Evolutionary conservation across 1,140 invertebrate genomes (phyloP).

Genomic region (Paralvinella palmiformis): DNA sequence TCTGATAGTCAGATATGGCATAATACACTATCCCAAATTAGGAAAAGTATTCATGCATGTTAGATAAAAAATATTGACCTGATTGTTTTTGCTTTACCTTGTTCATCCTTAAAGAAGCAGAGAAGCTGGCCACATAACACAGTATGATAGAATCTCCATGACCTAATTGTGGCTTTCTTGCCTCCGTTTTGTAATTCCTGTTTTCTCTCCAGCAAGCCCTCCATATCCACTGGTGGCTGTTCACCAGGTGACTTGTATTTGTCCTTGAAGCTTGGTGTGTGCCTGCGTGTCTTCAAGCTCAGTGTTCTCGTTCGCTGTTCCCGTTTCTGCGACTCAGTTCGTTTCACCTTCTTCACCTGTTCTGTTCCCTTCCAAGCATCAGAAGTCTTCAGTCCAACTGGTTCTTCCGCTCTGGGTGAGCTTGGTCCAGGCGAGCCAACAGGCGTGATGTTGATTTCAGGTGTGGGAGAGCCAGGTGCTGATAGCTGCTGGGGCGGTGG

Average conservation of each 20-base stretch:
- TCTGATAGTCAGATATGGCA: too few species aligned
- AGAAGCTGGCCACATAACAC: slow-evolving; percentile 92
- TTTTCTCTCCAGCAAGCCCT: slow-evolving; percentile 87
- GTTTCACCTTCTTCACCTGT: slow-evolving; percentile 15
- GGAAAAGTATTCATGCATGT: too few species aligned
- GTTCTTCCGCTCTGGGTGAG: slow-evolving; percentile 4
- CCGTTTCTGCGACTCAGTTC: slow-evolving; percentile 50
- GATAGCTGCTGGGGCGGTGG: slow-evolving; percentile 13
- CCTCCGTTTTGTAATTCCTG: slow-evolving; percentile 89
- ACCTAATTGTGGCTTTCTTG: slow-evolving; percentile 86
- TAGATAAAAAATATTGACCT: too few species aligned
- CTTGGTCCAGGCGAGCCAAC: slow-evolving; percentile 19
- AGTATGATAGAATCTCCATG: slow-evolving; percentile 92
- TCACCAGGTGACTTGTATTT: slow-evolving; percentile 54
- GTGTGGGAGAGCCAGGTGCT: slow-evolving; percentile 25
- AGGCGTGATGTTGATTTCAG: background rate
- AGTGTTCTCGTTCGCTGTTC: slow-evolving; percentile 70
- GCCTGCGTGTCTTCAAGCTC: slow-evolving; percentile 81
- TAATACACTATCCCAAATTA: too few species aligned
- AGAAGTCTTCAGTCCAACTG: slow-evolving; percentile 8
- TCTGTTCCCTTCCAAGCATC: slow-evolving; percentile 10
- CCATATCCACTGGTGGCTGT: slow-evolving; percentile 82
- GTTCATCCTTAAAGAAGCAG: slow-evolving; percentile 95
- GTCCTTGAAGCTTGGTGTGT: slow-evolving; percentile 75
- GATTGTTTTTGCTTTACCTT: too few species aligned